Base-by-base conservation (phyloP, 1,140 invertebrate genomes). In the Heliothis subflexa region DNA sequence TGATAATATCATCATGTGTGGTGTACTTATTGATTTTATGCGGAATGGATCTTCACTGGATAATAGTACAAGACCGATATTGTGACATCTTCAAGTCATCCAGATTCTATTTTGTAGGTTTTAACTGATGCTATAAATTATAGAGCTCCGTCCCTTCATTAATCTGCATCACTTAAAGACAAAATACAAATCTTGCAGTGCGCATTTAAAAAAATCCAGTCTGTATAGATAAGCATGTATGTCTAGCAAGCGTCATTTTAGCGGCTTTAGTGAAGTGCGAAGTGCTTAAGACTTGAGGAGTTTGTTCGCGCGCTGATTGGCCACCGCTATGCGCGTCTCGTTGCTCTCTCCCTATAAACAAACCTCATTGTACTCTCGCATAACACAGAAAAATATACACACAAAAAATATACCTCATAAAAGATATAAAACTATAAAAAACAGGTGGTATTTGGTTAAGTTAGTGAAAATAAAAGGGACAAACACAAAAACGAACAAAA, bases 251-350 rank as follows among this genome's bases (percentile, higher is more conserved):
- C 81, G 83, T 85, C 83, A 81, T 85, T 83, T 81, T 64, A 78
- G 2, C 47, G 61, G 62, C 14, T 62, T 33, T 64, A 72, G 25
- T 21, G 13, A 62, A 73, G 49, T 71, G 55, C 13, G 25, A 71
- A 57, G 45, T 72, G 84, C 81, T 96, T 96, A 96, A 85, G 95
- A 96, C 91, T 97, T 97, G 93, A 97, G 96, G 85, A 97, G 96
- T 91, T 97, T 97, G 93, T 97, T 97, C 89, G 97, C 97, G 86
- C 97, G 96, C 91, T 97, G 97, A 94, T 97, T 97, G 82, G 97
- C 97, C 89, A 97, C 96, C 79, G 96, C 96, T 95, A 97, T 97
- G 95, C 97, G 96, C 79, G 97, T 97, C 95, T 97, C 97, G 95
- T 97, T 97, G 94, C 97, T 97, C 85, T 97, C 96, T 86, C 96